Evolutionary conservation across 2,888 invertebrate genomes (phyloP), one percentile per base, ranked within the genome.

Genomic region (Cryptocephalus primarius): DNA sequence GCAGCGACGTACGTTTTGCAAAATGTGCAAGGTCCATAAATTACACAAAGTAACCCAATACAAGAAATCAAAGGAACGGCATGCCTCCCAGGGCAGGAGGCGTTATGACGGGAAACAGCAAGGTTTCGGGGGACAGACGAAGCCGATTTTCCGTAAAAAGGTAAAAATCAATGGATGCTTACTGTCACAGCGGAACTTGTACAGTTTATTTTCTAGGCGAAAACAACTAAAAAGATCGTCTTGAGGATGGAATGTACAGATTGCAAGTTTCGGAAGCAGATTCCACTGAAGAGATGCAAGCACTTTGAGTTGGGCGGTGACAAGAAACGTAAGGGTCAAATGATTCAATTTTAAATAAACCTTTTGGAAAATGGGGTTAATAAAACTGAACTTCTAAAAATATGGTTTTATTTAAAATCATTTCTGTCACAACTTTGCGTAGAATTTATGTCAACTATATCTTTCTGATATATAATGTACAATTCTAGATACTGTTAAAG

Each of bases 151-250:
- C 84, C 86, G 95, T 68, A 97, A 99, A 79, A 99, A 99, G 91
- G 95, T 93, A 79, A 62, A 22, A 6, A 2, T 22, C 6, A 40
- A 38, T n/a, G 40, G 13, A 45, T 48, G 43, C 36, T 42, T 48
- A 38, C 40, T 39, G 1, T 39, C 8, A 8, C 10, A 12, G 10
- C 8, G 10, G 22, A 40, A 9, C 38, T 40, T 32, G 31, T 32
- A n/a, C n/a, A n/a, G 2, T 42, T 1, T n/a, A 32, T 40, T 43
- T 11, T 47, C 41, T 65, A 95, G 94, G 99, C 99, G 45, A 99
- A 99, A 79, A 99, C 99, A 48, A 99, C 99, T 54, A 99, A 99
- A 79, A 99, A 99, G 78, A 97, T 99, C 75, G 97, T 99, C 46
- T 76, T 99, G 65, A 88, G 97, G 75, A 91, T 99, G 88, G 99